phyloP scores from a whole-genome alignment of 2,797 vertebrate species.

The Pseudotriccus pelzelni region DNA sequence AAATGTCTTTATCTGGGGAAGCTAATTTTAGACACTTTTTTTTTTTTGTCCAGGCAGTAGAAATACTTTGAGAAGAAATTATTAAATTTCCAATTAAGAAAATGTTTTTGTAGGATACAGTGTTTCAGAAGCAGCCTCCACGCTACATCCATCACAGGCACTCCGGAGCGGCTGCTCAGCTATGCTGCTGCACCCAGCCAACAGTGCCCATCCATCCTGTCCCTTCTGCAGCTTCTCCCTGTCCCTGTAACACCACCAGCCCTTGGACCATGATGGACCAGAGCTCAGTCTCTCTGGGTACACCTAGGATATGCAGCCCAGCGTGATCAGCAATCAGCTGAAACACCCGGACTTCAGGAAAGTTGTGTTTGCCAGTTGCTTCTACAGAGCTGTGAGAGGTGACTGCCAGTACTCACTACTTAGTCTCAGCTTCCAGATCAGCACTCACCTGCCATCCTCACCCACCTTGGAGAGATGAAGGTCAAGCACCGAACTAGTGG shows the following conservation, averaged over 20 bases:
- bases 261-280: rapidly evolving
- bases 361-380: rapidly evolving
- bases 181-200: background rate
- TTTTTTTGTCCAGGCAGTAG: background rate
- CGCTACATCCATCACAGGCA: rapidly evolving
- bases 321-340: background rate
- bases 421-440: background rate
- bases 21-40: conserved; percentile 33
- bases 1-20: conserved; percentile 45
- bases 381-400: background rate
- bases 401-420: rapidly evolving
- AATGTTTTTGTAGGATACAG: background rate
- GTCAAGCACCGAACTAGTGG: rapidly evolving
- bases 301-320: background rate
- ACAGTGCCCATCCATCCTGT: rapidly evolving
- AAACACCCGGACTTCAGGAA: rapidly evolving
- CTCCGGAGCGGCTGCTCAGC: rapidly evolving
- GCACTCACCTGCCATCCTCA: background rate
- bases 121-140: background rate
- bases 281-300: rapidly evolving
- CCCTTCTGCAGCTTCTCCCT: background rate
- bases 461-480: rapidly evolving
- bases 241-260: background rate
- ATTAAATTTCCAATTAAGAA: background rate
- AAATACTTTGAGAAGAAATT: background rate